A percentile compares a stretch with the other conserved stretches of the same genome.
Conservation (phyloP, 2,797 vertebrate genomes). For the Eidolon dupreanum region DNA sequence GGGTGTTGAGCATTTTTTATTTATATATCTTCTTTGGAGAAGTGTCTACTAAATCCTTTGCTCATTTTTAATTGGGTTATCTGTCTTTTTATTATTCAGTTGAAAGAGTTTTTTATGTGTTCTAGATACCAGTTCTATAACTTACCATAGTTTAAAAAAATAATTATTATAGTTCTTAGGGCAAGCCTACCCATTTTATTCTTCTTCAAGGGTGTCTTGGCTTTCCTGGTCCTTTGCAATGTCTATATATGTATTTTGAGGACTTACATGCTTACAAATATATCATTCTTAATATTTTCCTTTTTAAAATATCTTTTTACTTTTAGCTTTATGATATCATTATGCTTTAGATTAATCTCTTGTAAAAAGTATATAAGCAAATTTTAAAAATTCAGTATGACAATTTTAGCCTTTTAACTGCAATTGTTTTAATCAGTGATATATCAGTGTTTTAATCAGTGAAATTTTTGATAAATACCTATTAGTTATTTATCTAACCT, state of each 20-base stretch:
- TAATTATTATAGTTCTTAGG: background rate
- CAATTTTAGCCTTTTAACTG: slow-evolving; percentile 1
- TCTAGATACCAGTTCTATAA: background rate
- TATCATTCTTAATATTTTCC: slow-evolving; percentile 4
- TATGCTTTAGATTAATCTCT: background rate
- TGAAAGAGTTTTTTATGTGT: slow-evolving; percentile 17
- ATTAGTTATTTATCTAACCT: background rate
- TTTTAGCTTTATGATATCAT: background rate
- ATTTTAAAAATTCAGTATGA: background rate
- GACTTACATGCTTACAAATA: background rate
- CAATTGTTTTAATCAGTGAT: background rate
- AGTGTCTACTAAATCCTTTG: background rate
- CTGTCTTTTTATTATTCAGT: background rate
- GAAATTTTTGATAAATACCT: background rate
- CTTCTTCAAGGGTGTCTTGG: background rate
- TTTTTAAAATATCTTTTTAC: background rate
- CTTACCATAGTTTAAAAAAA: slow-evolving; percentile 10
- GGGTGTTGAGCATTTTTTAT: background rate
- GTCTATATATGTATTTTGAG: background rate
- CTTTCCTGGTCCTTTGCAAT: background rate
- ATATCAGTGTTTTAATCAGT: background rate
- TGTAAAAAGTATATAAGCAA: background rate
- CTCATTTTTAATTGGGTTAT: background rate
- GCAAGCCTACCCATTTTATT: background rate
- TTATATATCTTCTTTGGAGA: background rate